Evolutionary conservation across 2,888 invertebrate species (phyloP), one percentile per base, ranked within the genome.

Genomic region (Scaeva pyrastri): DNA sequence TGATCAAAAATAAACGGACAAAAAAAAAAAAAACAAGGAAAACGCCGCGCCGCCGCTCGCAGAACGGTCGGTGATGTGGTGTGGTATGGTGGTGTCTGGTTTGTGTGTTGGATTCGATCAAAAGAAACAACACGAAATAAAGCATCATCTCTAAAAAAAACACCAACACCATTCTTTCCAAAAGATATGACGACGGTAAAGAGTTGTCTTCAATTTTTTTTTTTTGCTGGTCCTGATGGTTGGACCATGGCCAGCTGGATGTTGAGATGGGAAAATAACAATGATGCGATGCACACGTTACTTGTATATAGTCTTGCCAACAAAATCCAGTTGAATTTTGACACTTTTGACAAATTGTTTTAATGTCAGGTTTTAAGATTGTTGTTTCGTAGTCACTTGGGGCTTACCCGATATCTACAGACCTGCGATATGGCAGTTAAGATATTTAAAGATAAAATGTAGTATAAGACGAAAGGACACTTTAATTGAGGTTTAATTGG

Each of bases 261-360:
- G 39, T 56, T 41, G 52, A 60, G 70, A 60, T 66, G 73, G 60
- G 23, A 60, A 45, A 26, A 70, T 36, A 74, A 74, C 81, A 68
- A 52, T 50, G 52, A 31, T 36, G 43, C 43, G 31, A 56, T 6
- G 19, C 45, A 21, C 1, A 21, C 19, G 19, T 19, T n/a, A n/a
- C n/a, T 8, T 19, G 19, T 48, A 16, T 56, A n/a, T 52, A 21
- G 19, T 36, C 55, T 31, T 52, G 43, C 62, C 62, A 70, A 39
- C 89, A 88, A 88, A 88, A 89, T 88, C 89, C 88, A 89, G 88
- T 88, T 88, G 88, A 84, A 89, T 90, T 90, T 90, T 90, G 90
- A 90, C 90, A 90, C 89, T 89, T 90, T 90, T 90, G 90, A 90
- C 90, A 90, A 90, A 90, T 90, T 90, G 89, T 89, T 90, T 90